A percentile compares a stretch with the other conserved stretches of the same genome.
These are phyloP conservation scores for Leptopilina syphax DNA, from an alignment of 2,888 invertebrate species.

Conservation along the genomic window DNA sequence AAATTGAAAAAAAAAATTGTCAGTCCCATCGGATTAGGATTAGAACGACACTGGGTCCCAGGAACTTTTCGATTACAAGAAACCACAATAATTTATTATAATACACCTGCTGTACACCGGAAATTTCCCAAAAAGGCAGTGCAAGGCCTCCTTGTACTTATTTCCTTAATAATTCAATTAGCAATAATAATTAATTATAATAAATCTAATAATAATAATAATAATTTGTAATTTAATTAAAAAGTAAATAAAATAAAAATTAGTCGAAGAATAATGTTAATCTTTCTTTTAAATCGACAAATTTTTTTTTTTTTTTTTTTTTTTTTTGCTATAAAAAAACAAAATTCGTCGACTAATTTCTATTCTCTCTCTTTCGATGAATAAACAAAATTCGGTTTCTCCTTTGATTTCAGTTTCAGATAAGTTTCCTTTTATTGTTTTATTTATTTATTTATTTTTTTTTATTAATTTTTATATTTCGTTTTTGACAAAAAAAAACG, in stretches of 20 bases:
- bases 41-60: slow-evolving; percentile 68
- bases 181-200: not conserved
- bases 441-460: too few species aligned
- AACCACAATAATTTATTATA: slow-evolving; percentile 76
- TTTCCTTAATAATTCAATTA: slow-evolving; percentile 13
- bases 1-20: slow-evolving; percentile 49
- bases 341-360: slow-evolving; percentile 54
- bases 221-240: too few species aligned
- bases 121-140: slow-evolving; percentile 72
- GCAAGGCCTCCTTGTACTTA: slow-evolving; percentile 57
- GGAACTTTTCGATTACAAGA: slow-evolving; percentile 73
- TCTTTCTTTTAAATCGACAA: not conserved
- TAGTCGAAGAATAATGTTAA: slow-evolving; percentile 8
- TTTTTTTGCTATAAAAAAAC: too few species aligned
- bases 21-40: slow-evolving; percentile 38
- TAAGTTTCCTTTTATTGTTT: slow-evolving; percentile 58
- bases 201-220: slow-evolving; percentile 4
- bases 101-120: slow-evolving; percentile 76
- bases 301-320: not conserved
- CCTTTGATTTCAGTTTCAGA: slow-evolving; percentile 53
- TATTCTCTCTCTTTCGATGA: slow-evolving; percentile 45
- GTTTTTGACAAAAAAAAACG: slow-evolving; percentile 58
- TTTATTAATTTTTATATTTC: too few species aligned
- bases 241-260: not conserved
- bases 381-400: slow-evolving; percentile 42